Evolutionary conservation across 2,888 invertebrate species (phyloP).

Genomic region (Rosalia funebris): DNA sequence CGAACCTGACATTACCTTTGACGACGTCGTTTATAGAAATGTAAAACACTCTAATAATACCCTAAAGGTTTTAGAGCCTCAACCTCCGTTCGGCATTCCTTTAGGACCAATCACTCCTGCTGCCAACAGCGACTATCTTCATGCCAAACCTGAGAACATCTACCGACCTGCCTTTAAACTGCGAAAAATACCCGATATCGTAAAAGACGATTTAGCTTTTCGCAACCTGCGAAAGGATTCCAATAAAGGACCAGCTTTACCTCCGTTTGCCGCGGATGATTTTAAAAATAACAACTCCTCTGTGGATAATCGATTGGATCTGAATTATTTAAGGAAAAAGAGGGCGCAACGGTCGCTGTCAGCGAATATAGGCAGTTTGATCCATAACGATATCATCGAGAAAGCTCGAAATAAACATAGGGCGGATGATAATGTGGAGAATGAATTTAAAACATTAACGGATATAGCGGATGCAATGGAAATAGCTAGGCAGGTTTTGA

Average conservation of each 20-base stretch:
- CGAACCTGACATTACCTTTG: slow-evolving; percentile 84
- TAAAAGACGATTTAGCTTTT: slow-evolving; percentile 89
- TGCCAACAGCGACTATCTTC: slow-evolving; percentile 85
- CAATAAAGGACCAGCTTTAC: slow-evolving; percentile 65
- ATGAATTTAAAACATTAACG: slow-evolving; percentile 55
- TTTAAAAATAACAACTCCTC: slow-evolving; percentile 64
- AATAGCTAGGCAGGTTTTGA: slow-evolving; percentile 62
- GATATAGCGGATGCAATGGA: slow-evolving; percentile 64
- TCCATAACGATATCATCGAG: slow-evolving; percentile 71
- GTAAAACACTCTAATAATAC: slow-evolving; percentile 81
- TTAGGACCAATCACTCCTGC: slow-evolving; percentile 84
- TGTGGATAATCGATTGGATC: slow-evolving; percentile 46
- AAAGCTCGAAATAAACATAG: slow-evolving; percentile 36
- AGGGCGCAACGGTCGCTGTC: slow-evolving; percentile 84
- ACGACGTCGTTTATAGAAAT: slow-evolving; percentile 86
- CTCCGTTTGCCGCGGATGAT: slow-evolving; percentile 65
- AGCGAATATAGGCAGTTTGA: slow-evolving; percentile 83
- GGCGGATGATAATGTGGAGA: slow-evolving; percentile 43
- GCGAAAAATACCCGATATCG: slow-evolving; percentile 80
- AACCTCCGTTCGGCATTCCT: slow-evolving; percentile 92
- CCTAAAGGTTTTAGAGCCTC: slow-evolving; percentile 79
- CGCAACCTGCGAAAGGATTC: slow-evolving; percentile 85
- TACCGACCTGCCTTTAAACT: slow-evolving; percentile 71
- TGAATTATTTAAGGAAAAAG: slow-evolving; percentile 73
- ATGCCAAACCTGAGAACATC: slow-evolving; percentile 73